Evolutionary conservation across 2,888 invertebrate species (phyloP).

Genomic region (Isotomurus palustris): DNA sequence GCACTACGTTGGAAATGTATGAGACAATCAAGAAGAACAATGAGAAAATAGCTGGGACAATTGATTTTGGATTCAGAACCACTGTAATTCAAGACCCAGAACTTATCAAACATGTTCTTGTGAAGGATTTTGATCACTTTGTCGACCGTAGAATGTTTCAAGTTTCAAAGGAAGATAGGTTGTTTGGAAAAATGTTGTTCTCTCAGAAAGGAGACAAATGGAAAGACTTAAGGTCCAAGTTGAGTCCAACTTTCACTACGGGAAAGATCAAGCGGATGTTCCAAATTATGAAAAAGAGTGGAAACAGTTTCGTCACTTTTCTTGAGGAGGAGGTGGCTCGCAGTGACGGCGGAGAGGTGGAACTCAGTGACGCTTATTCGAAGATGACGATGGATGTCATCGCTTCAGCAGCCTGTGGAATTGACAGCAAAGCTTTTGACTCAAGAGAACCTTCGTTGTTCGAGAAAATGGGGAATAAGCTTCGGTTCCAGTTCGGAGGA

Average conservation of each 20-base stretch:
- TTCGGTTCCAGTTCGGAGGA: conserved; percentile 48
- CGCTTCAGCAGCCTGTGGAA: conserved; percentile 60
- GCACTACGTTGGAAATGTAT: background rate
- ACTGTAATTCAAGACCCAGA: conserved; percentile 23
- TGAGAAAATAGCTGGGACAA: background rate
- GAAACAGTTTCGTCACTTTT: conserved; percentile 54
- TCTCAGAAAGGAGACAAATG: conserved; percentile 58
- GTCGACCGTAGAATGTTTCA: conserved; percentile 28
- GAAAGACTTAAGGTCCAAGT: conserved; percentile 60
- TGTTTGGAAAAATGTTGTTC: conserved; percentile 52
- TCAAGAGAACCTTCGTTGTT: conserved; percentile 53
- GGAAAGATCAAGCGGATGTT: conserved; percentile 65
- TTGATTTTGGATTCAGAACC: background rate
- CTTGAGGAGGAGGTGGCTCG: conserved; percentile 49
- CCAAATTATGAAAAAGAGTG: conserved; percentile 57
- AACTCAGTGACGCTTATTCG: conserved; percentile 58
- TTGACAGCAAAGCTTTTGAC: conserved; percentile 59
- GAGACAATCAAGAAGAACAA: background rate
- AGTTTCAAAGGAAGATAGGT: background rate
- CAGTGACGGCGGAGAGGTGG: conserved; percentile 51
- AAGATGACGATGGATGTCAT: conserved; percentile 61
- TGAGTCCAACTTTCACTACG: conserved; percentile 64
- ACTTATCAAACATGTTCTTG: conserved; percentile 30
- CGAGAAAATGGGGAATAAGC: conserved; percentile 50
- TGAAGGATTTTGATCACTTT: conserved; percentile 39